Conservation (phyloP, 2,888 invertebrate species). For the Melanargia galathea region DNA sequence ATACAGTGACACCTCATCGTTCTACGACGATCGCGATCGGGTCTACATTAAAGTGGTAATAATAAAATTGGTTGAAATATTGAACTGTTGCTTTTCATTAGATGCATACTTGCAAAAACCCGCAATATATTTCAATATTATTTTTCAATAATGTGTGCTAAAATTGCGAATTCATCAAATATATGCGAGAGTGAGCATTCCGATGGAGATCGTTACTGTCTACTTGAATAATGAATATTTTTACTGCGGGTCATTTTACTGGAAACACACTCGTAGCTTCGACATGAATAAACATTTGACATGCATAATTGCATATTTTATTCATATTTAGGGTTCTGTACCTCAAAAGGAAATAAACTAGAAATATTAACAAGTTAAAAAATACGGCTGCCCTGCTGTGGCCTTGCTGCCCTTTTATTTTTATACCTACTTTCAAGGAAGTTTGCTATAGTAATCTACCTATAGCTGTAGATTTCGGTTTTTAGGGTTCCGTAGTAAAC, state of each 20-base stretch:
- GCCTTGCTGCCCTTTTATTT: too few species aligned
- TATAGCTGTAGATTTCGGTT: too few species aligned
- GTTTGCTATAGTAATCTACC: too few species aligned
- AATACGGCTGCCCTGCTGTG: too few species aligned
- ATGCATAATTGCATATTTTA: too few species aligned
- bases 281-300: too few species aligned
- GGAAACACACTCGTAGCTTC: conserved; percentile 3
- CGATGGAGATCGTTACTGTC: conserved; percentile 14
- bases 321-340: too few species aligned
- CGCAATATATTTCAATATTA: not conserved
- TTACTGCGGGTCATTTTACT: conserved; percentile 3
- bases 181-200: conserved; percentile 4
- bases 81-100: conserved; percentile 6
- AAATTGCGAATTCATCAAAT: conserved; percentile 13
- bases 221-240: conserved; percentile 19
- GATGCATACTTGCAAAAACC: not conserved
- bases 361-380: too few species aligned
- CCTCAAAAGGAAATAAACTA: too few species aligned
- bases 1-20: not conserved
- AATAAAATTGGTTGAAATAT: conserved; percentile 18
- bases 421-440: too few species aligned
- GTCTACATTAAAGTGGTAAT: conserved; percentile 6
- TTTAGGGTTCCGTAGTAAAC: too few species aligned
- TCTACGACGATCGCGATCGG: conserved; percentile 5
- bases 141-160: not conserved